Evolutionary conservation across 2,888 invertebrate genomes (phyloP).

Genomic region (Balanococcus diminutus): DNA sequence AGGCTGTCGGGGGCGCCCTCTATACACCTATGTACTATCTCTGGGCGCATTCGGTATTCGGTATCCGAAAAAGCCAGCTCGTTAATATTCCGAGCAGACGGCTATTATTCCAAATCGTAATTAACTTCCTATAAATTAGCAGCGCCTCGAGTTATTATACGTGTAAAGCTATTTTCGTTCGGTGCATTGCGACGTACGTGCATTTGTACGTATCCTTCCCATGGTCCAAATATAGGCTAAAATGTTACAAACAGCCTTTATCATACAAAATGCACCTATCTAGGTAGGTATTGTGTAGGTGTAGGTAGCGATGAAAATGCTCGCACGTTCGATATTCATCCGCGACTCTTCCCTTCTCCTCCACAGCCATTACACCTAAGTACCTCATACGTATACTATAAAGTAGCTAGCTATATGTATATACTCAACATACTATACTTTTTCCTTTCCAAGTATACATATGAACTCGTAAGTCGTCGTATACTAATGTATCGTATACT

Average conservation of each 20-base stretch:
- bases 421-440: neutral
- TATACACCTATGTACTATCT: neutral
- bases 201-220: neutral
- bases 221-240: too few relatives aligned
- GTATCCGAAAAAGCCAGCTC: constrained; percentile 16
- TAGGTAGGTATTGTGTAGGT: neutral
- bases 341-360: neutral
- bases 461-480: constrained; percentile 19
- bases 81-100: constrained; percentile 50
- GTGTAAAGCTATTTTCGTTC: constrained; percentile 24
- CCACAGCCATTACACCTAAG: too few relatives aligned
- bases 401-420: too few relatives aligned
- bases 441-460: neutral
- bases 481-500: too few relatives aligned
- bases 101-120: constrained; percentile 48
- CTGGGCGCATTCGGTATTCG: neutral
- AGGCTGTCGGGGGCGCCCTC: neutral
- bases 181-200: neutral
- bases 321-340: neutral
- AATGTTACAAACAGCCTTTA: too few relatives aligned
- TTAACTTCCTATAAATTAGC: constrained; percentile 52
- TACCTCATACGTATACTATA: too few relatives aligned
- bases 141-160: constrained; percentile 37
- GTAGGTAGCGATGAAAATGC: constrained; percentile 5
- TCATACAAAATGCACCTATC: neutral